Base-by-base conservation (phyloP, 2,113 vertebrate species). In the Pelecanoides urinatrix region DNA sequence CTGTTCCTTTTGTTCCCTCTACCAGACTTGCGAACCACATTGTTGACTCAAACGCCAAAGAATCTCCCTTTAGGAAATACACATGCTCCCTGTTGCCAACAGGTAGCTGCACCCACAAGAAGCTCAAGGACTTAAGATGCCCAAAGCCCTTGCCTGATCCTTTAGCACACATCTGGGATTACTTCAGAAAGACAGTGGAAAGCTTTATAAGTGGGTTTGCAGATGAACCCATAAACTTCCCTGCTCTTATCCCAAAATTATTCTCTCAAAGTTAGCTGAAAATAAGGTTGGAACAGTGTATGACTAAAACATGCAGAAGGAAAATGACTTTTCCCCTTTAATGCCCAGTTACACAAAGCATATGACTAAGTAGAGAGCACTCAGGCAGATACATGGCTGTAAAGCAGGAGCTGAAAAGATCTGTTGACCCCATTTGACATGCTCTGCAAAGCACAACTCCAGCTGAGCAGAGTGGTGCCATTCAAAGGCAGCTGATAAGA, bases 301-400 rank as follows among this genome's bases (percentile, higher is more conserved):
- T 53, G 44, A 74, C 72, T 93, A 47, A 72, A 94, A 86, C 49
- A 86, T 23, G 49, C 36, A 81, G 71, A 67, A 59, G 59, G 42
- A 96, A 85, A 92, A 89, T 61, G 0, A 32, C 49, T 93, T 95
- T 79, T 90, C 77, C 50, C 88, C 67, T 86, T 73, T 23, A 76
- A 73, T 88, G 75, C 79, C 79, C 67, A 65, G 65, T 92, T 84
- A 72, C 82, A 78, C 61, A 86, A 94, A 94, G 79, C 70, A 50
- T 81, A 94, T 91, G 85, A 93, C 94, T 84, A 93, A 81, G 91
- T 81, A 61, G 94, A 88, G 61, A 86, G 86, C 72, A 65, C 90
- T 90, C 71, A 52, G 81, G 47, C 77, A 96, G 62, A 81, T 52
- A 84, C 44, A 67, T 3, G 58, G 36, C 83, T 76, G 66, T 27